Base-by-base conservation (phyloP, 2,797 vertebrate genomes). In the Micromesistius poutassou region DNA sequence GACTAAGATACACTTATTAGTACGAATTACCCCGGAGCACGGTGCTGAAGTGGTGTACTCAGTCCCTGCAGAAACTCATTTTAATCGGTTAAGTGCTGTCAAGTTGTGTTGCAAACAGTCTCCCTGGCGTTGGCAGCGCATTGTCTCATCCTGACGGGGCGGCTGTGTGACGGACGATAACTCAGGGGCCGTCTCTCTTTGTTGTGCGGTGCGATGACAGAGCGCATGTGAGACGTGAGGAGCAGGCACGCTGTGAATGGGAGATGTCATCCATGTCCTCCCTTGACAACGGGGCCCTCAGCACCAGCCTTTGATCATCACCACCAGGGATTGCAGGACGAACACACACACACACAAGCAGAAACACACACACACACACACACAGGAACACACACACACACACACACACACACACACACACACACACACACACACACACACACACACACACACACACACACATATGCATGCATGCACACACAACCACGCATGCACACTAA, bases 111-210 rank as follows among this genome's bases (percentile, higher is more conserved):
- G 87, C 86, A 86, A 89, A 88, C 89, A 86, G 88, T 91, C 82
- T 84, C 73, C 10, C 86, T 81, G 86, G 82, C 89, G 89, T 83
- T 87, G 89, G 90, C 91, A 91, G 86, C 85, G 88, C 91, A 90
- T 91, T 93, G 92, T 92, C 90, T 91, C n/a, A 8, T 13, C 92
- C 92, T 94, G 92, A 93, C 92, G 91, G 91, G 90, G 89, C 86
- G 89, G 82, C 19, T 72, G 81, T 82, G 83, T 93, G 92, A 93
- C 91, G 89, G 62, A 90, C 92, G 89, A 89, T 93, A 91, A 93
- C 92, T 91, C 80, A 28, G 86, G 84, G 92, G 91, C 90, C 90
- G 87, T 89, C 87, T 90, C 90, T 77, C 79, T 92, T 91, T 93
- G 91, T 93, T 91, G 90, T 91, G 90, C 83, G 85, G 85, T 83